phyloP scores from a whole-genome alignment of 1,140 invertebrate genomes.

The Bombus consobrinus region DNA sequence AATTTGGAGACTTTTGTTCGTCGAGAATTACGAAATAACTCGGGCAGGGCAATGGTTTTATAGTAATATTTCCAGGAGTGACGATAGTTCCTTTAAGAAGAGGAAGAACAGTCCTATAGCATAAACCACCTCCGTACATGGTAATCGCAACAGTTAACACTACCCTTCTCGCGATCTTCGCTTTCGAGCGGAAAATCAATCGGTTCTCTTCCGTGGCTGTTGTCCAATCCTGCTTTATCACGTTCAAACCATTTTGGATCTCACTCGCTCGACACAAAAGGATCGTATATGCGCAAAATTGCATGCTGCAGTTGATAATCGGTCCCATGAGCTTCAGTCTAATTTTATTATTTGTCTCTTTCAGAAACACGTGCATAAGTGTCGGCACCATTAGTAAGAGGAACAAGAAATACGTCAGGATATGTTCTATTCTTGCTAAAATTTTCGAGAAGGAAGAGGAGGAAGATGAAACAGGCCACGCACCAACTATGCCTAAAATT shows the following conservation, averaged over 20 bases:
- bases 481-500: conserved; percentile 47
- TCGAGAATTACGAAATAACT: conserved; percentile 54
- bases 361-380: conserved; percentile 34
- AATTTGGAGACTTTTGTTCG: conserved; percentile 41
- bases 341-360: conserved; percentile 12
- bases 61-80: conserved; percentile 46
- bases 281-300: conserved; percentile 42
- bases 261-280: conserved; percentile 20
- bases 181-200: conserved; percentile 49
- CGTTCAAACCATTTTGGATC: conserved; percentile 39
- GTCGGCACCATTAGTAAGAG: conserved; percentile 43
- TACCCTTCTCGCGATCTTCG: conserved; percentile 43
- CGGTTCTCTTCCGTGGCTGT: not conserved
- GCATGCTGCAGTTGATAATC: conserved; percentile 29
- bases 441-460: conserved; percentile 13
- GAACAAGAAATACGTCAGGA: conserved; percentile 32
- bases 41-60: conserved; percentile 50
- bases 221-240: conserved; percentile 50
- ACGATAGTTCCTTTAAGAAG: conserved; percentile 52
- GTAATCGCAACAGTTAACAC: conserved; percentile 39
- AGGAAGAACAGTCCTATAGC: conserved; percentile 55
- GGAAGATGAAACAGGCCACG: conserved; percentile 41
- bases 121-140: conserved; percentile 61
- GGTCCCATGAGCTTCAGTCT: conserved; percentile 39
- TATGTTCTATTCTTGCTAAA: not conserved